Conservation (phyloP, 2,113 vertebrate species). For the Ranitomeya variabilis region DNA sequence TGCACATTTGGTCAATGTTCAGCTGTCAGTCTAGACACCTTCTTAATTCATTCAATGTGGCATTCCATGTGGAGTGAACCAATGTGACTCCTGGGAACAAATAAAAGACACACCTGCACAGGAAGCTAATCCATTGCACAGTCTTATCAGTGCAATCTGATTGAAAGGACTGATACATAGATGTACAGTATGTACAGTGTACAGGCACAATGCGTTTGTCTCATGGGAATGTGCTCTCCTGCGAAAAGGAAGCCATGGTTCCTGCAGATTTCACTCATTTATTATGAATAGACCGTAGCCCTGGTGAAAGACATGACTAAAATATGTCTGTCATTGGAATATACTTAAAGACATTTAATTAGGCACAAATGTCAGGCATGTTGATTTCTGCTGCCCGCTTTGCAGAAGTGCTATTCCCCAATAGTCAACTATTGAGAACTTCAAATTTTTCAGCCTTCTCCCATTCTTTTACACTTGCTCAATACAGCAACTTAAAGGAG, state of each 20-base stretch:
- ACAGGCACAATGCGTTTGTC: constrained; percentile 35
- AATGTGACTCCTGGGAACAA: constrained; percentile 18
- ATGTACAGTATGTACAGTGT: constrained; percentile 33
- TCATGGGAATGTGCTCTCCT: constrained; percentile 37
- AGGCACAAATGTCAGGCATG: background rate
- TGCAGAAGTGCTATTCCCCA: background rate
- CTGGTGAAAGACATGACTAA: constrained; percentile 18
- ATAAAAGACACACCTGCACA: constrained; percentile 49
- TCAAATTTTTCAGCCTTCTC: background rate
- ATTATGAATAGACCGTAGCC: constrained; percentile 18
- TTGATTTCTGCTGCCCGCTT: background rate
- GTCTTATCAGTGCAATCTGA: constrained; percentile 19
- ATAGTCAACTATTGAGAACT: background rate
- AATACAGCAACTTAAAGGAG: no score
- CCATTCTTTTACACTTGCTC: background rate
- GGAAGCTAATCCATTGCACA: constrained; percentile 26
- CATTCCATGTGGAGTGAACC: background rate
- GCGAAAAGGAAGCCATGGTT: constrained; percentile 47
- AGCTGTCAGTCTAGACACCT: background rate
- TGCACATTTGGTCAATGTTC: no score
- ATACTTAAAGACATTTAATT: background rate
- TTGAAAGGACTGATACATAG: constrained; percentile 10
- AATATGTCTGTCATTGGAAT: background rate
- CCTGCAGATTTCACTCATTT: constrained; percentile 44
- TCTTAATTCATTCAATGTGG: background rate